phyloP scores from a whole-genome alignment of 2,113 vertebrate species.

The Isichthys henryi region DNA sequence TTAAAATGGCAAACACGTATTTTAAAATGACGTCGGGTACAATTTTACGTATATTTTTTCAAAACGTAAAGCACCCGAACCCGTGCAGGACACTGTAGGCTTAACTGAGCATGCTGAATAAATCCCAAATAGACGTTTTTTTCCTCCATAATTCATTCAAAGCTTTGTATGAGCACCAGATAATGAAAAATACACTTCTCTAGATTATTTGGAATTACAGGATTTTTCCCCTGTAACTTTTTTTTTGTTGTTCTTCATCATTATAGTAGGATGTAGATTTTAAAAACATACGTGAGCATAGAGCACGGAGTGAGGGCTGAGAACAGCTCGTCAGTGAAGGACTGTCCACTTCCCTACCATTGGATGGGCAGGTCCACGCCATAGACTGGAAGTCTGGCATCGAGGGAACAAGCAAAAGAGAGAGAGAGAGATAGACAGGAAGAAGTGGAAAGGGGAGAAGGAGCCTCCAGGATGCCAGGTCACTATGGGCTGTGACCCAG shows the following conservation, averaged over 20 bases:
- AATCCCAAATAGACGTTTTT: not conserved
- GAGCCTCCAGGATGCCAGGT: not conserved
- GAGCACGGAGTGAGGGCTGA: not conserved
- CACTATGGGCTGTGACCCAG: not conserved
- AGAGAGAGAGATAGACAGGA: not conserved
- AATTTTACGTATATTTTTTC: not conserved
- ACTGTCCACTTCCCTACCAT: not conserved
- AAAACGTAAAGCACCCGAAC: not conserved
- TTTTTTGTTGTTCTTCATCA: not conserved
- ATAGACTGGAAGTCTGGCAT: not conserved
- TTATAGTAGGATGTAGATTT: not conserved
- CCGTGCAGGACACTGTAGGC: too few relatives aligned
- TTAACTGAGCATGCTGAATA: too few relatives aligned
- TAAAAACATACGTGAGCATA: not conserved
- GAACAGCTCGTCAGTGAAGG: not conserved
- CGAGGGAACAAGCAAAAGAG: not conserved
- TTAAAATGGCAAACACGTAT: not conserved
- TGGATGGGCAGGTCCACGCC: not conserved
- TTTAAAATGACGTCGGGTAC: not conserved
- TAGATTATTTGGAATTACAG: not conserved
- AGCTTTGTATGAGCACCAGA: not conserved
- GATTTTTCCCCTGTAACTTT: not conserved
- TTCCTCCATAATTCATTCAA: not conserved
- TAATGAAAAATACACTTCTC: not conserved
- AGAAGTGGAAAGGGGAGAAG: not conserved